Evolutionary conservation across 2,797 vertebrate species (phyloP).

Genomic region (Syncerus caffer): DNA sequence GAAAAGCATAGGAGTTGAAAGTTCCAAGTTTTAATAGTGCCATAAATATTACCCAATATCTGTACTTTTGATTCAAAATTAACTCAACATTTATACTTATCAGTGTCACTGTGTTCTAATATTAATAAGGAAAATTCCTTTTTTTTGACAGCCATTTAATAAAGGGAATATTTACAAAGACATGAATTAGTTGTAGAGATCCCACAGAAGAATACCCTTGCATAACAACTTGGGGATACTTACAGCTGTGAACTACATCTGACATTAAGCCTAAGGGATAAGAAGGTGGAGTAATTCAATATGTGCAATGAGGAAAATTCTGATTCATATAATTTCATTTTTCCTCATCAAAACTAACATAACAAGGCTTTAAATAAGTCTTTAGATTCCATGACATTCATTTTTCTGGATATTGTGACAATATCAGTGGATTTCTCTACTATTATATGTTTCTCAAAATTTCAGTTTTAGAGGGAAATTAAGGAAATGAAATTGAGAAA

Average conservation of each 20-base stretch:
- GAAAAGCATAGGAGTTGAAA: neutral
- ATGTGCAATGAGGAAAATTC: neutral
- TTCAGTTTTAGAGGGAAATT: neutral
- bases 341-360: neutral
- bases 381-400: neutral
- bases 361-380: neutral
- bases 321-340: neutral
- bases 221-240: neutral
- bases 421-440: neutral
- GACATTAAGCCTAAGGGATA: neutral
- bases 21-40: accelerated
- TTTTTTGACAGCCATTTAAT: neutral
- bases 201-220: neutral
- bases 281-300: neutral
- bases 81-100: neutral
- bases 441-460: neutral
- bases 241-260: neutral
- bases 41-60: neutral
- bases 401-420: neutral
- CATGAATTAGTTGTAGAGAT: neutral
- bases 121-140: neutral
- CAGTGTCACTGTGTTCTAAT: neutral
- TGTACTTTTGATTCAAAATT: neutral
- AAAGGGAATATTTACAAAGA: neutral
- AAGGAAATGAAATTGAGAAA: neutral